Conservation (phyloP, 2,888 invertebrate genomes). For the Rhamnusium bicolor region DNA sequence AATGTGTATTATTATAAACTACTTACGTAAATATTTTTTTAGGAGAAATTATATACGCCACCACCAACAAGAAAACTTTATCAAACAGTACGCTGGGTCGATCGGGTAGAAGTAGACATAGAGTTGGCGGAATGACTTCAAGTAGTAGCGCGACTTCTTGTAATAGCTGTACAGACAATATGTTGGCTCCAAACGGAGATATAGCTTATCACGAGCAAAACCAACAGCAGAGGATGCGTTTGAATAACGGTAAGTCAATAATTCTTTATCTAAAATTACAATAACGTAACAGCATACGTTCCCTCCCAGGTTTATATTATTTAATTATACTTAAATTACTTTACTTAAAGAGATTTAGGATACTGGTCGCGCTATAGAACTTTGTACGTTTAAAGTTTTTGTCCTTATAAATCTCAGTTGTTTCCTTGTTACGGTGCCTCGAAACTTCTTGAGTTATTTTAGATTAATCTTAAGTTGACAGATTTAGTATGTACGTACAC, state of each 20-base stretch:
- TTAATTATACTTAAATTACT: neutral
- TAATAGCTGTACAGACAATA: slow-evolving; percentile 68
- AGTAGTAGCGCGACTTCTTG: slow-evolving; percentile 74
- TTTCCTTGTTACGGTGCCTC: neutral
- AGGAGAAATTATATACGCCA: slow-evolving; percentile 67
- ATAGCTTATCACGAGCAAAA: slow-evolving; percentile 66
- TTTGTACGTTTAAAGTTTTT: neutral
- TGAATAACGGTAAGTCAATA: slow-evolving; percentile 66
- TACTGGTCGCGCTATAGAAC: neutral
- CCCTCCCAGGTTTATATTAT: neutral
- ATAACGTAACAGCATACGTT: neutral
- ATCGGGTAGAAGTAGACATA: slow-evolving; percentile 68
- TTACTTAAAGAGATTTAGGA: neutral
- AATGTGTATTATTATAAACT: neutral
- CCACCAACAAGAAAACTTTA: slow-evolving; percentile 66
- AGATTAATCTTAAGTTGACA: neutral
- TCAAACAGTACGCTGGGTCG: slow-evolving; percentile 68
- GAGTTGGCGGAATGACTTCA: slow-evolving; percentile 74
- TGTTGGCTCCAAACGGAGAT: slow-evolving; percentile 62
- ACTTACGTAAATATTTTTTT: slow-evolving; percentile 40
- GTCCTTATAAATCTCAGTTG: neutral
- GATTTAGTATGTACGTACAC: neutral
- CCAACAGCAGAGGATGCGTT: slow-evolving; percentile 64
- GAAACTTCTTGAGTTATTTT: neutral
- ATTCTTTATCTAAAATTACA: neutral